Percentiles rank a stretch among this genome's conserved stretches.
Evolutionary conservation across 2,113 vertebrate genomes (phyloP).

Genomic region (Hystrix cristata): DNA sequence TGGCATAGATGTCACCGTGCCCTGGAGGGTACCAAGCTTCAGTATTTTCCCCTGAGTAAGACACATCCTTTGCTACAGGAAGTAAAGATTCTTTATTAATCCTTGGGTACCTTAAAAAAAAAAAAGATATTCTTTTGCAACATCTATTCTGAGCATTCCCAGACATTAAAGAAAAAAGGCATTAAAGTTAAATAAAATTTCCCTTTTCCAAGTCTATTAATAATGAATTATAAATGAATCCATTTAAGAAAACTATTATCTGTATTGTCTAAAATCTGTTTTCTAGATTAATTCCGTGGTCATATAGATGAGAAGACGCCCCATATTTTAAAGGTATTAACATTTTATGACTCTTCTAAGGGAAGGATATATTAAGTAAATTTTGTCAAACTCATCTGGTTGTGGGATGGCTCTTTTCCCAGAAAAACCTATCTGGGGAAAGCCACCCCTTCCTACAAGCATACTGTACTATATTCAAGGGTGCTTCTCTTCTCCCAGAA

Average conservation of each 20-base stretch:
- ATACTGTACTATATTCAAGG: background rate
- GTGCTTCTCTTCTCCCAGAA: slow-evolving; percentile 13
- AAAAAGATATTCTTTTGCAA: background rate
- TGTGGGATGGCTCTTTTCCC: background rate
- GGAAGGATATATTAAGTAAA: background rate
- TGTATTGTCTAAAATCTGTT: background rate
- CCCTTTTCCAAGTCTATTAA: slow-evolving; percentile 15
- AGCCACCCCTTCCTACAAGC: slow-evolving; percentile 18
- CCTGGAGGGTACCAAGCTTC: slow-evolving; percentile 99
- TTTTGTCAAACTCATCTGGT: slow-evolving; percentile 44
- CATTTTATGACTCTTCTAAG: slow-evolving; percentile 47
- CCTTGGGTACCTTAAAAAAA: slow-evolving; percentile 93
- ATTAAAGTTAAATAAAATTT: slow-evolving; percentile 62
- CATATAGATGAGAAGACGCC: background rate
- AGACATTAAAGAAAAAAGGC: slow-evolving; percentile 56
- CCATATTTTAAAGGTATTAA: slow-evolving; percentile 1
- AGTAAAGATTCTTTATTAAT: slow-evolving; percentile 98
- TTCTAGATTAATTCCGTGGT: background rate
- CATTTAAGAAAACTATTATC: slow-evolving; percentile 54
- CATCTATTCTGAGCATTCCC: slow-evolving; percentile 7
- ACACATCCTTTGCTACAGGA: slow-evolving; percentile 93
- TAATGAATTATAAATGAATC: slow-evolving; percentile 30
- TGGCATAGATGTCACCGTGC: slow-evolving; percentile 97
- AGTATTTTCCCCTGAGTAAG: slow-evolving; percentile 91
- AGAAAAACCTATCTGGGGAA: background rate